Conservation (phyloP, 2,113 vertebrate species). For the Siniperca chuatsi region DNA sequence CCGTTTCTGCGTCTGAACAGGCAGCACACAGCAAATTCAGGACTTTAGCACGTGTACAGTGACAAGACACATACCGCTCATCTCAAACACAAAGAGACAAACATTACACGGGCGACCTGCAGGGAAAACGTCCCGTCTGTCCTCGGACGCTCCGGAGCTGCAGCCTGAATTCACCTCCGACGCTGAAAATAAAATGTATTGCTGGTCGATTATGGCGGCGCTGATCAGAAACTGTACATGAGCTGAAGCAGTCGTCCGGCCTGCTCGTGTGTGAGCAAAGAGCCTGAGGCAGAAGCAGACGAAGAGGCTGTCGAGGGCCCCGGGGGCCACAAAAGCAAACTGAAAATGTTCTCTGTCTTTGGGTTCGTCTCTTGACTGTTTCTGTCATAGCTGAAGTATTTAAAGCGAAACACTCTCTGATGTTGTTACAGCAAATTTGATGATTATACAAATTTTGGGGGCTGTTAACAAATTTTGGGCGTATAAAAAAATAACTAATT, state of each 20-base stretch:
- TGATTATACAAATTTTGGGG: not conserved
- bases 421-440: not conserved
- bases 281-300: no score
- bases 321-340: not conserved
- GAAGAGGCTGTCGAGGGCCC: no score
- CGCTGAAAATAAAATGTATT: no score
- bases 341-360: not conserved
- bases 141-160: not conserved
- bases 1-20: no score
- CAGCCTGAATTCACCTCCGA: not conserved
- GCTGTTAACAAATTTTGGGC: not conserved
- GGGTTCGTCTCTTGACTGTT: not conserved
- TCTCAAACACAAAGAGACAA: not conserved
- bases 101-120: not conserved
- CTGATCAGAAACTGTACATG: not conserved
- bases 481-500: slow-evolving; percentile 1
- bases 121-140: no score
- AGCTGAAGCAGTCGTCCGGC: not conserved
- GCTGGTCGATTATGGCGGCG: not conserved
- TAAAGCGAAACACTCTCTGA: not conserved
- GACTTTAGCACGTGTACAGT: not conserved
- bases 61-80: not conserved
- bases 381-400: not conserved
- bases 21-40: not conserved
- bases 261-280: no score